phyloP scores from a whole-genome alignment of 2,888 invertebrate genomes.

The Automeris io region DNA sequence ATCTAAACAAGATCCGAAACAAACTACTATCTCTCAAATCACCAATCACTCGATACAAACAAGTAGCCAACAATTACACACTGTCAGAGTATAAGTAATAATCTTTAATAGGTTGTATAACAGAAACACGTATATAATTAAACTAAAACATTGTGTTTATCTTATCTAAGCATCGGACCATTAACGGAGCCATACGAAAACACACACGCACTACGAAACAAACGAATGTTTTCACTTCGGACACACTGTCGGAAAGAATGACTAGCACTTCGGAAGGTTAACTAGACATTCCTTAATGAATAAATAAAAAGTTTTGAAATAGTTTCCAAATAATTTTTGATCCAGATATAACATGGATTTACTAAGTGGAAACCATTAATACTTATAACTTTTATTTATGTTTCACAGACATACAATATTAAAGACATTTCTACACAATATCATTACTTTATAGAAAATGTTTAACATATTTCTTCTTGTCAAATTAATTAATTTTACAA shows the following conservation, averaged over 20 bases:
- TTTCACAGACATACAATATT: too few species aligned
- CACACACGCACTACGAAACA: constrained; percentile 20
- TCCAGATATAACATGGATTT: too few species aligned
- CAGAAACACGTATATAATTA: constrained; percentile 61
- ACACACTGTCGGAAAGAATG: constrained; percentile 31
- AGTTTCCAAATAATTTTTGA: too few species aligned
- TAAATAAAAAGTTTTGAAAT: too few species aligned
- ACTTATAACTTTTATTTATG: too few species aligned
- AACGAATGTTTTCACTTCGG: constrained; percentile 9
- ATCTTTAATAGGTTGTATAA: constrained; percentile 38
- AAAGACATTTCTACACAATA: too few species aligned
- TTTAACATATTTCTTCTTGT: too few species aligned
- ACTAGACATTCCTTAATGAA: neutral
- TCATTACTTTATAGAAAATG: too few species aligned
- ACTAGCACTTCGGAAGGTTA: constrained; percentile 8
- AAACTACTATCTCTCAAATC: constrained; percentile 8
- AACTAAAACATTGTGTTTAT: constrained; percentile 69
- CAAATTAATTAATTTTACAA: too few species aligned
- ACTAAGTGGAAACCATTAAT: too few species aligned
- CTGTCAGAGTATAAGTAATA: constrained; percentile 28
- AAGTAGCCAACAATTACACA: constrained; percentile 25
- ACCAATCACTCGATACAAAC: constrained; percentile 10
- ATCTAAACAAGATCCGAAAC: constrained; percentile 9
- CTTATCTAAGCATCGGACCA: constrained; percentile 67
- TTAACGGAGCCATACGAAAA: constrained; percentile 64